Evolutionary conservation across 2,888 invertebrate species (phyloP).

Genomic region (Chesias legatella): DNA sequence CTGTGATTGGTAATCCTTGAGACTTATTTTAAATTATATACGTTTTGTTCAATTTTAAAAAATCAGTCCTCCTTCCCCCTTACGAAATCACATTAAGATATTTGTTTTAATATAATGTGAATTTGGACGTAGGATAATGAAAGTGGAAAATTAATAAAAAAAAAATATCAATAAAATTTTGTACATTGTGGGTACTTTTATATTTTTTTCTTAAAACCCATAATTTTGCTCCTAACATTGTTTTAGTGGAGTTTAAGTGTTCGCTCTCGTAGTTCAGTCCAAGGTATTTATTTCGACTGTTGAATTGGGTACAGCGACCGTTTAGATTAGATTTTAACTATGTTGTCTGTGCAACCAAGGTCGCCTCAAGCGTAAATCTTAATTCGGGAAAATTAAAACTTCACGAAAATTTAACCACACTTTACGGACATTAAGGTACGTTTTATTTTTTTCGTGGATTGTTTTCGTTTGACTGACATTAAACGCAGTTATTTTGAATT

Average conservation of each 20-base stretch:
- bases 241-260: conserved; percentile 8
- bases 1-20: conserved; percentile 42
- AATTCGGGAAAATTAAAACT: too few species aligned
- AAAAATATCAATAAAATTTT: conserved; percentile 27
- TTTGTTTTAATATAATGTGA: conserved; percentile 73
- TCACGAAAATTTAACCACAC: too few species aligned
- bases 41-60: conserved; percentile 41
- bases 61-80: conserved; percentile 48
- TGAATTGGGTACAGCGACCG: too few species aligned
- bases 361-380: too few species aligned
- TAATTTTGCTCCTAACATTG: conserved; percentile 18
- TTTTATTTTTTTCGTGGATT: background rate
- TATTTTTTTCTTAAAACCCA: conserved; percentile 23
- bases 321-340: too few species aligned
- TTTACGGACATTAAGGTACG: too few species aligned
- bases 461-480: background rate
- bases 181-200: conserved; percentile 20
- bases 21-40: conserved; percentile 36
- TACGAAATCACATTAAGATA: conserved; percentile 65
- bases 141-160: too few species aligned
- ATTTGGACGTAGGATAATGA: conserved; percentile 43
- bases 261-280: too few species aligned
- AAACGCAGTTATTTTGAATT: background rate
- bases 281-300: too few species aligned
- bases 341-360: too few species aligned